Evolutionary conservation across 1,140 invertebrate species (phyloP), one percentile per base, ranked within the genome.

Genomic region (Cherax quadricarinatus): DNA sequence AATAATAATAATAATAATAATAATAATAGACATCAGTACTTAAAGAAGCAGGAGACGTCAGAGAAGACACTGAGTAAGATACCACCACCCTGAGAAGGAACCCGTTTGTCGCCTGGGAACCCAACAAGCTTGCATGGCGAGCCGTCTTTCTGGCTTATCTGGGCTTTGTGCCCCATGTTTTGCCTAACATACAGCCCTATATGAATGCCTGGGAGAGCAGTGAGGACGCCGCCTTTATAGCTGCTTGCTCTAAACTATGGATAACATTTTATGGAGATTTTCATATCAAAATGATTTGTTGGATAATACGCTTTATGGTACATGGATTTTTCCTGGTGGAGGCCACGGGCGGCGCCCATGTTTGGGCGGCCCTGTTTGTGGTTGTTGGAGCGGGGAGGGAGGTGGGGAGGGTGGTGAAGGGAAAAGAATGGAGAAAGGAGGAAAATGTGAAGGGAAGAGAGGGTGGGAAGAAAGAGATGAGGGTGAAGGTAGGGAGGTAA

Each of bases 181-280:
- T 14, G 57, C 51, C 57, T 83, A 51, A 83, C 49, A 51, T 83
- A 83, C 57, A 83, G n/a, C 81, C 57, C 81, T 83, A 83, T 83
- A 83, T 83, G 81, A 83, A 83, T 83, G 81, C 81, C 9, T 48
- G 81, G 81, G 48, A 83, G 81, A 83, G 81, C n/a, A 16, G 24
- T 60, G 49, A 53, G n/a, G 16, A 30, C 81, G 81, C 49, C 12
- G 51, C 81, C 51, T 83, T 83, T 83, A 83, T 83, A 24, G 81
- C 81, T 14, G 6, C 3, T 48, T 83, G 12, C 51, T 83, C 51
- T 83, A 83, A 83, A 83, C 49, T 83, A 83, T 83, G 81, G 81
- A 83, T 83, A 83, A 83, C 51, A 83, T 83, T 83, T 83, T 83
- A 83, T 83, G 81, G 81, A 83, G 81, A 83, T 83, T 83, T 83